phyloP scores from a whole-genome alignment of 2,888 invertebrate genomes.

The Metallyticus violacea region DNA sequence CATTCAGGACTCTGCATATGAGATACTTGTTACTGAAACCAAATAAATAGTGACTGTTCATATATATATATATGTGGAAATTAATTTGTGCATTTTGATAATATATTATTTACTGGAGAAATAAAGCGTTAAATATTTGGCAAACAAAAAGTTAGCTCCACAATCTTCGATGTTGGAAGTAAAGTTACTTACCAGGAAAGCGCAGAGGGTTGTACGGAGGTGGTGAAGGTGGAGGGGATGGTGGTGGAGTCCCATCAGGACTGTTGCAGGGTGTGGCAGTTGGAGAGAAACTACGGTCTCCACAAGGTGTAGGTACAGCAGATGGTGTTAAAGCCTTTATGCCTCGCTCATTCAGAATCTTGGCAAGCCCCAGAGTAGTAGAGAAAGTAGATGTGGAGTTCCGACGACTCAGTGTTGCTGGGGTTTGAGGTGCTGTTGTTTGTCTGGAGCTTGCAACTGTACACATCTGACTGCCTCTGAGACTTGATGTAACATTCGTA shows the following conservation, averaged over 20 bases:
- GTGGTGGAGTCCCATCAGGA: slow-evolving; percentile 67
- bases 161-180: no score
- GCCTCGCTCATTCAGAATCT: slow-evolving; percentile 75
- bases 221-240: slow-evolving; percentile 57
- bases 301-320: slow-evolving; percentile 59
- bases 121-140: no score
- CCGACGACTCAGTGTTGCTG: slow-evolving; percentile 60
- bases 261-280: slow-evolving; percentile 88
- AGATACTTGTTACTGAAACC: no score
- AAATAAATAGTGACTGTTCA: no score
- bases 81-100: no score
- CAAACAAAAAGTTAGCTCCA: no score
- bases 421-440: slow-evolving; percentile 53
- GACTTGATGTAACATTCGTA: slow-evolving; percentile 61
- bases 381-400: slow-evolving; percentile 78
- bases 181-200: slow-evolving; percentile 54
- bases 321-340: slow-evolving; percentile 71
- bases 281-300: slow-evolving; percentile 65
- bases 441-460: slow-evolving; percentile 55
- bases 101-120: no score
- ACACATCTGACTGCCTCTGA: slow-evolving; percentile 63
- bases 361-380: slow-evolving; percentile 70
- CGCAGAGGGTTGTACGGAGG: slow-evolving; percentile 55
- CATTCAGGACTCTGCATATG: no score
- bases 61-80: no score